Base-by-base conservation (phyloP, 2,113 vertebrate species). In the Eptatretus burgeri region DNA sequence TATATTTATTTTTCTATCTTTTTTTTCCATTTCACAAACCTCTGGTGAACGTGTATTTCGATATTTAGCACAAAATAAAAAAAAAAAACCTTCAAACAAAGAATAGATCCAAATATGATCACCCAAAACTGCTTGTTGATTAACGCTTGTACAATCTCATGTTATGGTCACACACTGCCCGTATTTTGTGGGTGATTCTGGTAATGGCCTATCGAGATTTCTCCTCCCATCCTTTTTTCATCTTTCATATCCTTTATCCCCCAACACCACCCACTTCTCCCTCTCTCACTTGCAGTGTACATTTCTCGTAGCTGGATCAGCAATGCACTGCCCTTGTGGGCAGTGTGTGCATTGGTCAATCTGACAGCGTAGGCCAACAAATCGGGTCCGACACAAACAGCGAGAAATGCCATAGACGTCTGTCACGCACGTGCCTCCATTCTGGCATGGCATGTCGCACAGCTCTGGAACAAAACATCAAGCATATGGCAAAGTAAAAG, bases 291-390 rank as follows among this genome's bases (percentile, higher is more conserved):
- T 78, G 82, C 85, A 96, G 64, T 76, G 77, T 16, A 85, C 80
- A 11, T 82, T 79, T 14, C 82, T 78, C 0, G 69, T 75, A 68
- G 75, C 70, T 16, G 78, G 73, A 66, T 75, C 77, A 64, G 75
- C 70, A 69, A 67, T 71, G 63, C 89, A 93, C 68, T 78, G 76
- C 68, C 84, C 84, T 2, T 76, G 73, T n/a, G 81, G 81, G 13
- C 89, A 95, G 71, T 84, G 83, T 13, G 72, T 73, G 68, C 89
- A 96, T 52, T 82, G 84, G 75, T 82, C 74, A 62, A 80, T 72
- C 69, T 84, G 77, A 65, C 84, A 93, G 62, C 72, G 74, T 2
- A 67, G 9, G 0, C 89, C 89, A 20, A 82, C 77, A 3, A 74
- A 87, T 62, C 79, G 75, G 1, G 71, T 70, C 0, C 77, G 70